phyloP scores from a whole-genome alignment of 1,140 invertebrate genomes.

The Arctopsyche grandis region DNA sequence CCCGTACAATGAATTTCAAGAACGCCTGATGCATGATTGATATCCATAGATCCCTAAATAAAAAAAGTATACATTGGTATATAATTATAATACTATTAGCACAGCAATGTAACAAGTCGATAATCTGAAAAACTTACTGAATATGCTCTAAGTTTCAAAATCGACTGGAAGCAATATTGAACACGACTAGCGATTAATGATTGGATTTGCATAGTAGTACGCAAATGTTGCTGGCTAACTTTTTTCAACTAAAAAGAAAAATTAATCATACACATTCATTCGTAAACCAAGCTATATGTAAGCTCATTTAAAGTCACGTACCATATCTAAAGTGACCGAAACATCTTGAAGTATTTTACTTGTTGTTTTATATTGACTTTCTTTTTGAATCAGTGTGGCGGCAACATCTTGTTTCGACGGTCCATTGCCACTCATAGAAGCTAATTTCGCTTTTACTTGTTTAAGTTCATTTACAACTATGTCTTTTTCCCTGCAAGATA shows the following conservation, averaged over 20 bases:
- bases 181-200: constrained; percentile 62
- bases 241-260: constrained; percentile 57
- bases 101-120: neutral
- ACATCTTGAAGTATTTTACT: constrained; percentile 54
- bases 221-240: constrained; percentile 58
- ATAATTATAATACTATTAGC: neutral
- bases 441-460: constrained; percentile 59
- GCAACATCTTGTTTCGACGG: constrained; percentile 57
- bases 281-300: neutral
- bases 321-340: constrained; percentile 54
- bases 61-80: neutral
- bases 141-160: constrained; percentile 65
- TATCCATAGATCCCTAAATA: constrained; percentile 69
- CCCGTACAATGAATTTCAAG: constrained; percentile 72
- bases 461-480: constrained; percentile 58
- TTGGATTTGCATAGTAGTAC: constrained; percentile 61
- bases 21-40: constrained; percentile 69
- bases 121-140: constrained; percentile 62
- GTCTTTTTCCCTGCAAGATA: constrained; percentile 55
- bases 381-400: constrained; percentile 55
- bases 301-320: neutral
- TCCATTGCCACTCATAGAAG: constrained; percentile 57
- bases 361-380: constrained; percentile 56
- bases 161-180: constrained; percentile 63
- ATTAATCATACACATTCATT: constrained; percentile 7